Evolutionary conservation across 2,888 invertebrate genomes (phyloP).

Genomic region (Lepidocyrtinus sp.): DNA sequence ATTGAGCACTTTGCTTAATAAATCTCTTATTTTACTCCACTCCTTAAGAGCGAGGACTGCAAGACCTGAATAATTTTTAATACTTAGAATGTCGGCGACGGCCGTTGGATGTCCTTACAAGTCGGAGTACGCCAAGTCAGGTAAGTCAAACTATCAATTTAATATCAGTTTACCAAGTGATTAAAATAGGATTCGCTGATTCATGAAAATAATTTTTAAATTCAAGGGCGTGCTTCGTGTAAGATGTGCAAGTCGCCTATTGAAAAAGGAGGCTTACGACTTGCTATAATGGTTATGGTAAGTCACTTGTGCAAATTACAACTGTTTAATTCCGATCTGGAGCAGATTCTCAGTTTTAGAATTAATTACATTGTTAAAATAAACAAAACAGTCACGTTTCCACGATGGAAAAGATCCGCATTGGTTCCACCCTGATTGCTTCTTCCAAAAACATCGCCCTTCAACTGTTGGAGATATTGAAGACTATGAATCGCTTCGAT

Average conservation of each 20-base stretch:
- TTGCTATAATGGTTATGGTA: not conserved
- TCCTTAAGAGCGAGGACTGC: not conserved
- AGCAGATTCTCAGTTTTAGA: conserved; percentile 25
- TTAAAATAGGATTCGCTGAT: not conserved
- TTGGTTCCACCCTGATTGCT: conserved; percentile 92
- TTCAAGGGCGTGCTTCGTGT: not conserved
- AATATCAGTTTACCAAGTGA: not conserved
- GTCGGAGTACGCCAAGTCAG: conserved; percentile 14
- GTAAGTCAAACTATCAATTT: not conserved
- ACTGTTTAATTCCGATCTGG: no score
- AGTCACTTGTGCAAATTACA: no score
- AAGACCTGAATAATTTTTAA: no score
- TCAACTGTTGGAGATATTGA: conserved; percentile 83
- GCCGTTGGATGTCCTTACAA: not conserved
- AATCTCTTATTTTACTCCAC: not conserved
- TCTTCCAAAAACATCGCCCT: conserved; percentile 87
- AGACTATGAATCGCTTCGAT: conserved; percentile 83
- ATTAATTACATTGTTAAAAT: not conserved
- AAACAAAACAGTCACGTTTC: conserved; percentile 80
- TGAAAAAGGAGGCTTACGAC: not conserved
- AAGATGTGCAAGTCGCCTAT: not conserved
- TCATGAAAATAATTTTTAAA: not conserved
- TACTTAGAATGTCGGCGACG: no score
- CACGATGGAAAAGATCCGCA: conserved; percentile 89
- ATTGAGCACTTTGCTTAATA: not conserved